Base-by-base conservation (phyloP, 2,113 vertebrate genomes). In the Myotis lucifugus region DNA sequence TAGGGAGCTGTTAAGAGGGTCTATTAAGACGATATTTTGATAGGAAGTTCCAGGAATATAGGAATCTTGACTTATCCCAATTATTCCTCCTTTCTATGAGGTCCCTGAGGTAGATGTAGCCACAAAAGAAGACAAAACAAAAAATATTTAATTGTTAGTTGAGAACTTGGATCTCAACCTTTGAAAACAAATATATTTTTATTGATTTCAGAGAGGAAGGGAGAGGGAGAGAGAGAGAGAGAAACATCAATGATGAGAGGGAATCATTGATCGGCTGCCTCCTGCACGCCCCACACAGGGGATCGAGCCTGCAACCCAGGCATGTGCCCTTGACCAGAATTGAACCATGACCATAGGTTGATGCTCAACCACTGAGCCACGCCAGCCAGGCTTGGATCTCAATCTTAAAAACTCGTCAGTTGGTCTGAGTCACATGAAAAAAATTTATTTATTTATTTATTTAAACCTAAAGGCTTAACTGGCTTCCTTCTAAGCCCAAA, bases 131-230 rank as follows among this genome's bases (percentile, higher is more conserved):
- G 76, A 89, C n/a, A 81, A 56, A 40, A 46, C 6, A 40, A 56
- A 79, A 83, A 50, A 84, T 50, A 12, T 34, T 91, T 90, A 48
- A 48, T 61, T 91, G 42, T 64, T 84, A 91, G n/a, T 81, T 74
- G 46, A 73, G 25, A 76, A 76, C 5, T 40, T 76, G 56, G 42
- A 64, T 48, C 18, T 56, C 50, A 56, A 56, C 54, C 21, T 56
- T 56, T 56, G 8, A 56, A 56, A 56, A 56, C 8, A 19, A 0
- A 21, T 56, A 8, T 7, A 19, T 48, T 3, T 56, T 19, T 56
- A 56, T 56, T 56, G 54, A 23, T 56, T 56, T 56, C 54, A 56
- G 54, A 56, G 54, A 56, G 19, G 7, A 56, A 56, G 19, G 19
- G 54, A 56, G 21, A 56, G 19, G 21, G 54, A 56, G 54, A 23